Evolutionary conservation across 1,140 invertebrate genomes (phyloP), one percentile per base, ranked within the genome.

Genomic region (Temnothorax curvispinosus): DNA sequence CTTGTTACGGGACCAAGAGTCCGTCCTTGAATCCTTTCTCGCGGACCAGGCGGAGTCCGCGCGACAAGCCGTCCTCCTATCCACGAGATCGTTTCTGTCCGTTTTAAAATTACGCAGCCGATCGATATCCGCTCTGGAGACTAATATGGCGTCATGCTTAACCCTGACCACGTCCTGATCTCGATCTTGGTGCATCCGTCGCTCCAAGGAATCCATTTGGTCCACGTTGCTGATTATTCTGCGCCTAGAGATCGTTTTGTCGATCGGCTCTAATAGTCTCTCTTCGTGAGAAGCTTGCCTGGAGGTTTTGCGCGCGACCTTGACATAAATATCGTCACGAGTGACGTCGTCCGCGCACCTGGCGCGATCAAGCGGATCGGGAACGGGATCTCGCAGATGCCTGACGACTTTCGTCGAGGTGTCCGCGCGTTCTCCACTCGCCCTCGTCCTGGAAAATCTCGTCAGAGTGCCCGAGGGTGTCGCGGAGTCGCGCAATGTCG

Each of bases 161-260:
- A 76, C n/a, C 9, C 13, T 54, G n/a, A 77, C 67, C 15, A 80
- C 65, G 47, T 88, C 87, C 32, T 80, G 85, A 35, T 86, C 58
- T 27, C 65, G 74, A 65, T 87, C 82, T 21, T 76, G 75, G 8
- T 84, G 91, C 9, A 78, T 58, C 56, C 86, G 88, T 13, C 82
- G 47, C 11, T 85, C 89, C 41, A 85, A 38, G 65, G 9, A 90
- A 85, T 56, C 86, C 38, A 87, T 85, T 3, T 94, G 92, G 21
- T 87, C 88, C 0, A 84, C 90, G 50, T 94, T 95, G 35, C 89
- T 90, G 77, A 95, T 94, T 52, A 95, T 95, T 50, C 93, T 90
- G 5, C 90, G 93, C 3, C 95, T 87, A 11, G 95, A 95, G 87
- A 95, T 92, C 35, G 93, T 90, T 87, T 69, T 92, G 69, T 88